These are phyloP conservation scores for Pristionchus maxplancki DNA, from an alignment of 2,888 invertebrate species.

Conservation along the genomic window DNA sequence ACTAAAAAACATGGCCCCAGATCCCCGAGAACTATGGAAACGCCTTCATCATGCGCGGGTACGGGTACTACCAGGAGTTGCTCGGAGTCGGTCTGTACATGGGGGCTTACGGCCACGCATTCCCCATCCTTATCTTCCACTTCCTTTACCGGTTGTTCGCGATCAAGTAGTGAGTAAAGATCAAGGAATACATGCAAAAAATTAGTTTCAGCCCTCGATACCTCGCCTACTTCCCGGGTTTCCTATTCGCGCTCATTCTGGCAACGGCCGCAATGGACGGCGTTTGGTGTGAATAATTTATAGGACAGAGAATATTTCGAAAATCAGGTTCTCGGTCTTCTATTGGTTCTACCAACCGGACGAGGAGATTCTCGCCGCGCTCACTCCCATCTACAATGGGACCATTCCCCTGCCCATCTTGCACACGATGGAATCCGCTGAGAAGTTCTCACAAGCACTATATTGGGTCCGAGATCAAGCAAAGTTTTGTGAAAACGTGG, in stretches of 20 bases:
- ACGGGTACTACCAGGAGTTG: neutral
- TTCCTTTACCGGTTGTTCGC: neutral
- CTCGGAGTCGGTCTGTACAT: neutral
- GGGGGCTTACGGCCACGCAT: slow-evolving; percentile 13
- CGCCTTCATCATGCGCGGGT: neutral
- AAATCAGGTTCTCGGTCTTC: neutral
- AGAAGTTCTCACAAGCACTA: neutral
- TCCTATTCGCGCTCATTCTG: neutral
- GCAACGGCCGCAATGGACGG: neutral
- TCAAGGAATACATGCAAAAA: no score
- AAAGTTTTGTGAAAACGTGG: neutral
- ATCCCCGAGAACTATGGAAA: neutral
- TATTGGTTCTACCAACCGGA: neutral
- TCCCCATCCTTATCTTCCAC: slow-evolving; percentile 24
- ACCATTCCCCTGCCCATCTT: neutral
- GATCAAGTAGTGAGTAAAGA: neutral
- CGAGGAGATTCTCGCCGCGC: neutral
- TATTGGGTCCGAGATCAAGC: neutral
- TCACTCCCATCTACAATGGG: neutral
- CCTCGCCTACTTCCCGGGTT: neutral
- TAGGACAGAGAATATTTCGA: no score
- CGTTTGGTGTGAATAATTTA: neutral
- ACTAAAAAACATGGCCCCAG: neutral
- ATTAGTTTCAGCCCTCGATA: neutral
- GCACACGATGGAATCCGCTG: neutral